Evolutionary conservation across 2,113 vertebrate species (phyloP), one percentile per base, ranked within the genome.

Genomic region (Pungitius pungitius): DNA sequence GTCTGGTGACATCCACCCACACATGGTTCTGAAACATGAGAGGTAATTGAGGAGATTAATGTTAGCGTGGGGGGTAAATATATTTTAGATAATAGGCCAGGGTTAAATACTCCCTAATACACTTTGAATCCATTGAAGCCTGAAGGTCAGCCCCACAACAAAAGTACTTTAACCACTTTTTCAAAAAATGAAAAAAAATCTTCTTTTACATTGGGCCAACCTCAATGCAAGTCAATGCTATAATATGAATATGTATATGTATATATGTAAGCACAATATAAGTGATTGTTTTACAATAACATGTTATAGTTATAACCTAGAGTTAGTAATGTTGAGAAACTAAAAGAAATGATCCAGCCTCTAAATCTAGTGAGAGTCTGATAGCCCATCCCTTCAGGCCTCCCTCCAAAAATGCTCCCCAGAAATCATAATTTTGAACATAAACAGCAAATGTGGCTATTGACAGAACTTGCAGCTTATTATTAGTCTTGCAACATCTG

Each of bases 1-100:
- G 95, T 65, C 92, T 88, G 2, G 95, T 97, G 33, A 96, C 96
- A 22, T 97, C 96, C 75, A 96, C 94, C 96, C 96, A 98, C 70
- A 97, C 95, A 0, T 98, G 96, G 75, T 91, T 95, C 96, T 99
- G 82, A 24, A 88, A 87, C 55, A 84, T 3, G 6, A 57, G 55
- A 52, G 42, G 58, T 54, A 62, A 55, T 65, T 39, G 40, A 37
- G 5, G 13, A 49, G 47, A 67, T 75, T 14, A 64, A 35, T 10
- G 18, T 58, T 33, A 67, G n/a, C n/a, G 3, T 0, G 14, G n/a
- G 26, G 42, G 27, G n/a, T 64, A 18, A 64, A 49, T 66, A 42
- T 59, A 40, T n/a, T n/a, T 54, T 4, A 42, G 20, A 0, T 39
- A 6, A 63, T n/a, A 56, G 65, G 20, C 42, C 22, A 43, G 8